A percentile compares a stretch with the other conserved stretches of the same genome.
These are phyloP conservation scores for Saccopteryx bilineata DNA, from an alignment of 2,113 vertebrate genomes.

Conservation along the genomic window DNA sequence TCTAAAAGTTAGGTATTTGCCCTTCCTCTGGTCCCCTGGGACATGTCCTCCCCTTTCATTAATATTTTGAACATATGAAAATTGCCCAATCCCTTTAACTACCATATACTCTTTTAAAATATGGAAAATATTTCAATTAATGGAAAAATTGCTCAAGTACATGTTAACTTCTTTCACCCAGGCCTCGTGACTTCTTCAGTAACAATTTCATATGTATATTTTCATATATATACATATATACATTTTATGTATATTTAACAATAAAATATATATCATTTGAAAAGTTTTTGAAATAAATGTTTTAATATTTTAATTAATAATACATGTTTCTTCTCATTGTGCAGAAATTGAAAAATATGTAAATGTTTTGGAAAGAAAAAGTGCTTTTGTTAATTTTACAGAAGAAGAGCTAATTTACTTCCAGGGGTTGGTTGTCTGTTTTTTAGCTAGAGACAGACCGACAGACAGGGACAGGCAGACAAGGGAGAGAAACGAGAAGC, in stretches of 20 bases:
- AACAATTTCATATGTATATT: neutral
- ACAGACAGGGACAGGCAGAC: no score
- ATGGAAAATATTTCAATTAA: constrained; percentile 23
- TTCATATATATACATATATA: neutral
- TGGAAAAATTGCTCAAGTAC: neutral
- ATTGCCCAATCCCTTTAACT: neutral
- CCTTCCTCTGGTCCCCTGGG: neutral
- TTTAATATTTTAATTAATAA: constrained; percentile 60
- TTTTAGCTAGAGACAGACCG: no score
- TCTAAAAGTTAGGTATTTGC: constrained; percentile 11
- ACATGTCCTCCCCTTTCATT: neutral
- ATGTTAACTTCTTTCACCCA: constrained; percentile 27
- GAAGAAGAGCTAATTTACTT: constrained; percentile 44
- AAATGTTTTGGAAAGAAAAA: constrained; percentile 34
- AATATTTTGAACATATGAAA: neutral
- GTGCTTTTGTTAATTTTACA: constrained; percentile 16
- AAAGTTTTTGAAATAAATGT: neutral
- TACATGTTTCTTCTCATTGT: neutral
- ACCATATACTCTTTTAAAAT: neutral
- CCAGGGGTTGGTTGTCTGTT: neutral
- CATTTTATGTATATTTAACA: no score
- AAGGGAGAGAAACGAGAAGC: no score
- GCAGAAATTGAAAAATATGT: constrained; percentile 1
- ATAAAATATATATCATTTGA: neutral
- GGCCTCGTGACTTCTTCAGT: neutral